Evolutionary conservation across 2,888 invertebrate species (phyloP), one percentile per base, ranked within the genome.

Genomic region (Helicoverpa assulta): DNA sequence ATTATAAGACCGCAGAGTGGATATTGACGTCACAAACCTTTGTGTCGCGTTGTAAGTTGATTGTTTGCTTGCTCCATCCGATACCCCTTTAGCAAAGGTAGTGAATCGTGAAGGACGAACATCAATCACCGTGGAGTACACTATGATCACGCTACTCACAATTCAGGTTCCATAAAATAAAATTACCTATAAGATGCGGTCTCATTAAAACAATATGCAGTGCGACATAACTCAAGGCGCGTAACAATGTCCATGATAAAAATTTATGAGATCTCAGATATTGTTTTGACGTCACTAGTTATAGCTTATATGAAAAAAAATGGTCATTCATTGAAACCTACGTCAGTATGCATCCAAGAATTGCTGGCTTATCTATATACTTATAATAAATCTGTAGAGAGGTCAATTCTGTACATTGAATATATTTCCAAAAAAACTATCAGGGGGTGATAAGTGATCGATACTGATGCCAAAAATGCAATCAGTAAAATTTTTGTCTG

Each of bases 61-160:
- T 79, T 76, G 77, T 83, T 83, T 79, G 80, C 83, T 81, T 52
- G 83, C 81, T 82, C 72, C 82, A 88, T 87, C 82, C 77, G 86
- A 88, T 88, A 86, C 82, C 81, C 82, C 84, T 85, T 81, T 73
- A 78, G 67, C 73, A 76, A 67, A 84, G 73, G 70, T 79, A 86
- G 76, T 89, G 84, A 82, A 60, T 83, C 86, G 85, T 91, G 88
- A 91, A 90, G 89, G 89, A 87, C 88, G 76, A 70, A 82, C 81
- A 77, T 86, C 83, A 82, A 79, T 79, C 78, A 74, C 65, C 52
- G 62, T 67, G 59, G 58, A 75, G 33, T 51, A 56, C 57, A 65
- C 57, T 68, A 58, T 65, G 64, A 55, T 67, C 61, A 67, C 43
- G 40, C 51, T 59, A 16, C 47, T 43, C 29, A 68, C 58, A 53